These are phyloP conservation scores for Thalpophila matura DNA, from an alignment of 2,888 invertebrate genomes.

Conservation along the genomic window DNA sequence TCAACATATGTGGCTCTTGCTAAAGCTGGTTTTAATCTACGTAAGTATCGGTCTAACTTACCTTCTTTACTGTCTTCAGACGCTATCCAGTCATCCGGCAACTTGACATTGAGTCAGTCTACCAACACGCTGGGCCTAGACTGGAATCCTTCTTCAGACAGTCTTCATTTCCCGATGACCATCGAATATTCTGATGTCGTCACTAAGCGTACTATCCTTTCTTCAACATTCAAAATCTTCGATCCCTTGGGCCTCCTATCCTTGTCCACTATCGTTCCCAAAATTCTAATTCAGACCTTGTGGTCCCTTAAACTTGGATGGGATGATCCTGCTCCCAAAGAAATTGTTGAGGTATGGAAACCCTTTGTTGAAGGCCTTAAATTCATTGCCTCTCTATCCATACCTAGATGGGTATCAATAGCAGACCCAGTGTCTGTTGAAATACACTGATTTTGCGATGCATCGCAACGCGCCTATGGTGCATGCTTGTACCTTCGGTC, in stretches of 20 bases:
- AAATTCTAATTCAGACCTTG: neutral
- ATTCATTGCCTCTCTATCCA: too few species aligned
- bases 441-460: neutral
- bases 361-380: too few species aligned
- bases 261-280: neutral
- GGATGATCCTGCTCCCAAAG: too few species aligned
- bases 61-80: too few species aligned
- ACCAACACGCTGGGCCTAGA: neutral
- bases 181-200: neutral
- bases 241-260: constrained; percentile 1
- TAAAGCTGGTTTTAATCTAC: neutral
- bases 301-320: too few species aligned
- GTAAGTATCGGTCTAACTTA: too few species aligned
- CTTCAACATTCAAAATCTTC: neutral
- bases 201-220: neutral
- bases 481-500: neutral
- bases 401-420: too few species aligned
- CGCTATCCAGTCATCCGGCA: neutral
- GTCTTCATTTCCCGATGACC: neutral
- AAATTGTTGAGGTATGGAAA: too few species aligned
- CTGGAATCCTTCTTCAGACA: neutral
- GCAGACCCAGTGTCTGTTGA: too few species aligned
- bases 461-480: neutral
- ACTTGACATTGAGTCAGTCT: neutral
- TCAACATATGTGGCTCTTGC: neutral